Conservation (phyloP, 2,113 vertebrate genomes). For the Chloropsis hardwickii region DNA sequence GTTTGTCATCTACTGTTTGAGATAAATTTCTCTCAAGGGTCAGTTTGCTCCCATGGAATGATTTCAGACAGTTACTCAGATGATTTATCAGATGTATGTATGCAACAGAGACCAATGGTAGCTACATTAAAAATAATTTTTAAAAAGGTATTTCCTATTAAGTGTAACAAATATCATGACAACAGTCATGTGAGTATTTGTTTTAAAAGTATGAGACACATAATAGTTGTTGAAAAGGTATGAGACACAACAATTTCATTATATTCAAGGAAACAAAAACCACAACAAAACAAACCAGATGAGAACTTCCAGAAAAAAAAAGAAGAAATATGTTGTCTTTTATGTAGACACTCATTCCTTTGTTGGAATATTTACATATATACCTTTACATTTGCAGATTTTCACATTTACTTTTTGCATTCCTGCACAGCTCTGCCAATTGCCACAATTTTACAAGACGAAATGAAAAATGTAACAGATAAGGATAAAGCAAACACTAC, state of each 20-base stretch:
- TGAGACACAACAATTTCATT: background rate
- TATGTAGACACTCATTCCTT: background rate
- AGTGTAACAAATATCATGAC: background rate
- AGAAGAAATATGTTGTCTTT: background rate
- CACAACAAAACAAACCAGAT: background rate
- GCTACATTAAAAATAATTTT: background rate
- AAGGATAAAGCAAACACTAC: background rate
- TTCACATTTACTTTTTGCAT: background rate
- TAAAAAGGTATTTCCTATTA: background rate
- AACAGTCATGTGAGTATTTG: background rate
- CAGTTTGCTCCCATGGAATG: background rate
- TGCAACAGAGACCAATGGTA: background rate
- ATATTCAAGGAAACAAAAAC: background rate
- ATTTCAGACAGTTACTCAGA: background rate
- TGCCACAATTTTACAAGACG: background rate
- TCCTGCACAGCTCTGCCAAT: background rate
- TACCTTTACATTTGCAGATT: background rate
- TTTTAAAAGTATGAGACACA: background rate
- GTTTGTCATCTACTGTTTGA: background rate
- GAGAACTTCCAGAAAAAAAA: background rate
- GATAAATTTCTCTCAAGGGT: background rate
- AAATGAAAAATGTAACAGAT: background rate
- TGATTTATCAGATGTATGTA: background rate
- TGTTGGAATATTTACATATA: background rate
- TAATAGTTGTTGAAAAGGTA: background rate